phyloP scores from a whole-genome alignment of 2,888 invertebrate genomes.

The Amorpha juglandis region DNA sequence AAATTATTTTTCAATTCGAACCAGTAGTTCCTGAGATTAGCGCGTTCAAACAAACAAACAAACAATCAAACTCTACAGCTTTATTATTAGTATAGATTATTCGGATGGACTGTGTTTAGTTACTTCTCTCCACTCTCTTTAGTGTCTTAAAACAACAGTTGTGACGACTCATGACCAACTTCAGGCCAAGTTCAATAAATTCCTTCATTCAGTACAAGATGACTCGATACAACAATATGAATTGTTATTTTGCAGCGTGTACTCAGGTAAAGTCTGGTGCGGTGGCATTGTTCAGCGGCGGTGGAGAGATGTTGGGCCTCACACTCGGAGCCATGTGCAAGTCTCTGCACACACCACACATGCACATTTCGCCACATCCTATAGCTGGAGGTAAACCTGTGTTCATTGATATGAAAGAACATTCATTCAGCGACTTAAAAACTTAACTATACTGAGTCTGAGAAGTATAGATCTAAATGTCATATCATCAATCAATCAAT shows the following conservation, averaged over 20 bases:
- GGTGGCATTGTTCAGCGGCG: slow-evolving; percentile 94
- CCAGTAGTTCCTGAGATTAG: no score
- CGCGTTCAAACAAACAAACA: no score
- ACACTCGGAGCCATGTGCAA: slow-evolving; percentile 96
- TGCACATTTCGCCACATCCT: slow-evolving; percentile 84
- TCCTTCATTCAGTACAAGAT: background rate
- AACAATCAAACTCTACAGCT: no score
- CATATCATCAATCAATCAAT: no score
- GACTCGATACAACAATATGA: background rate
- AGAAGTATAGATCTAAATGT: no score
- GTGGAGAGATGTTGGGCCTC: slow-evolving; percentile 91
- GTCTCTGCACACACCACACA: slow-evolving; percentile 94
- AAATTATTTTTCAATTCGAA: no score
- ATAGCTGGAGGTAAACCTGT: slow-evolving; percentile 46
- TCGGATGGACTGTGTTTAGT: no score
- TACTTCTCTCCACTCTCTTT: no score
- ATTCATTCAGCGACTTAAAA: background rate
- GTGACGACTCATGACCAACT: no score
- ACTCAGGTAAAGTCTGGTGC: slow-evolving; percentile 92
- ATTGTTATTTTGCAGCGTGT: slow-evolving; percentile 87
- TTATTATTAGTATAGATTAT: no score
- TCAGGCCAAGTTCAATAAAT: no score
- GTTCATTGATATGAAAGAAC: background rate
- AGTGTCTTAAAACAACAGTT: no score
- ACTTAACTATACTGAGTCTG: background rate